These are phyloP conservation scores for Sepioteuthis lessoniana DNA, from an alignment of 2,888 invertebrate genomes.

Conservation along the genomic window DNA sequence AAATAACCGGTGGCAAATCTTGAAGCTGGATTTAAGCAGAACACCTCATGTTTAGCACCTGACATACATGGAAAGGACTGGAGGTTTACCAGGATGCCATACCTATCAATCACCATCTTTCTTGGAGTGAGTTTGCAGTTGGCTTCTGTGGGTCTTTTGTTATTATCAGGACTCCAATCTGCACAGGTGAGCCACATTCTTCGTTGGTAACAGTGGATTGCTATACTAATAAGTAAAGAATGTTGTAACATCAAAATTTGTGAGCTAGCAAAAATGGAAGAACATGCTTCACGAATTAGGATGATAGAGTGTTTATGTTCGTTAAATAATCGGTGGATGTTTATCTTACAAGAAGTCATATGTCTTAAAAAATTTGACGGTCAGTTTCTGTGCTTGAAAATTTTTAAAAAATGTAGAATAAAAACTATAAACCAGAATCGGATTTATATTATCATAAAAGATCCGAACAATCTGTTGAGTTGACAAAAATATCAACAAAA, in stretches of 20 bases:
- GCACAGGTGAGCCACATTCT: background rate
- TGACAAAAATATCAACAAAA: too few species aligned
- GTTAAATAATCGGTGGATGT: too few species aligned
- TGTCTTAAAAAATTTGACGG: too few species aligned
- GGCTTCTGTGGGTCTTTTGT: background rate
- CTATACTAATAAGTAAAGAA: background rate
- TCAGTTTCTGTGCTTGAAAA: too few species aligned
- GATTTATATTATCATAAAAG: too few species aligned
- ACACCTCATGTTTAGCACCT: background rate
- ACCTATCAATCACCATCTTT: background rate
- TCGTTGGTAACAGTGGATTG: background rate
- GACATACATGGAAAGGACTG: background rate
- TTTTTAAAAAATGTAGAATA: too few species aligned
- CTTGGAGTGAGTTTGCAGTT: background rate
- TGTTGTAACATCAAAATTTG: background rate
- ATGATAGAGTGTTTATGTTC: background rate
- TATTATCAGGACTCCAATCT: background rate
- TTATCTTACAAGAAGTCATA: too few species aligned
- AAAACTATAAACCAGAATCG: too few species aligned
- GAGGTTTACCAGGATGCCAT: background rate
- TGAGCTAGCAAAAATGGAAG: background rate
- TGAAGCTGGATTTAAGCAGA: background rate
- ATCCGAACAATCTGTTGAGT: too few species aligned
- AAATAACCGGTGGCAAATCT: background rate
- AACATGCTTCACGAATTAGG: background rate